phyloP scores from a whole-genome alignment of 2,113 vertebrate genomes.

The Paraplagusia blochii region DNA sequence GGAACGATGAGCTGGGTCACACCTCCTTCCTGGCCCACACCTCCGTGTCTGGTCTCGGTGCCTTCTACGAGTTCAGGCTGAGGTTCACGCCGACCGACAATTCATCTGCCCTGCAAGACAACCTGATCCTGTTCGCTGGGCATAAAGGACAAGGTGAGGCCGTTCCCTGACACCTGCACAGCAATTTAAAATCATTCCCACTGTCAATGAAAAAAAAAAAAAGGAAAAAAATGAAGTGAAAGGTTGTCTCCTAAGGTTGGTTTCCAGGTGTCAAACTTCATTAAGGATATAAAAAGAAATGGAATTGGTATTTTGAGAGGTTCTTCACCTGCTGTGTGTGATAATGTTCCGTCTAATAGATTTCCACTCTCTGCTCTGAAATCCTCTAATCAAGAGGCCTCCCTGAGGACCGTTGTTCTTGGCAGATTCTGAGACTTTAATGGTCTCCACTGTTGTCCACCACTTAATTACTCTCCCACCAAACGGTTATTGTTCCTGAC shows the following conservation, averaged over 20 bases:
- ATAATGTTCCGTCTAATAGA: constrained; percentile 58
- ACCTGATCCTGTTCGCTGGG: constrained; percentile 86
- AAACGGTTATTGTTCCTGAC: constrained; percentile 44
- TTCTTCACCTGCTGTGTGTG: constrained; percentile 36
- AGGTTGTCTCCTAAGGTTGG: constrained; percentile 21
- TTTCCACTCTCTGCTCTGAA: constrained; percentile 41
- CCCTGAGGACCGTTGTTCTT: constrained; percentile 38
- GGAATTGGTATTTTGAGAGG: constrained; percentile 21
- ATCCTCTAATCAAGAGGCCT: constrained; percentile 43
- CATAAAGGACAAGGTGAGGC: constrained; percentile 84
- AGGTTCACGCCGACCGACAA: constrained; percentile 82
- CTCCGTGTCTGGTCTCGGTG: constrained; percentile 72
- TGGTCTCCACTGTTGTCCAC: constrained; percentile 25
- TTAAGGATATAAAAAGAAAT: constrained; percentile 39
- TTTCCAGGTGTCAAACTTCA: constrained; percentile 43
- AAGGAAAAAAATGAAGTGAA: background rate
- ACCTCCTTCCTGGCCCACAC: constrained; percentile 82
- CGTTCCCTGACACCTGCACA: background rate
- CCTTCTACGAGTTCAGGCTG: constrained; percentile 82
- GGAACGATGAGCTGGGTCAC: constrained; percentile 80
- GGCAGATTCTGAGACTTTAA: constrained; percentile 41
- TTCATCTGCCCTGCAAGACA: constrained; percentile 79
- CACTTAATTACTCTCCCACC: constrained; percentile 39
- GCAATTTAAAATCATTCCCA: constrained; percentile 21
- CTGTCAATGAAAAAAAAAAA: constrained; percentile 12